Evolutionary conservation across 2,797 vertebrate species (phyloP).

Genomic region (Tapera naevia): DNA sequence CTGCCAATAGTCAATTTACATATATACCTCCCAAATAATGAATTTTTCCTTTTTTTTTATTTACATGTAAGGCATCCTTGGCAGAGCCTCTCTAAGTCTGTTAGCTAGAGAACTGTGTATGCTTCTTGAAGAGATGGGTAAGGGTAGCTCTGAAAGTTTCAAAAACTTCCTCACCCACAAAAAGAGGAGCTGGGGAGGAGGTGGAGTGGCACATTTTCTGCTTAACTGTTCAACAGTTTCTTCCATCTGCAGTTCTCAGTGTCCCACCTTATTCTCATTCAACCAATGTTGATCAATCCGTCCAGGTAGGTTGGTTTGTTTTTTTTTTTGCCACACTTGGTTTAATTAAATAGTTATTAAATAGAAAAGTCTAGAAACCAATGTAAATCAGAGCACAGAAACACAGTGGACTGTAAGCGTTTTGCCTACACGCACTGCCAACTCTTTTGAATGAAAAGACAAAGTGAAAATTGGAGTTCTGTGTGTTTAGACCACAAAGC

Average conservation of each 20-base stretch:
- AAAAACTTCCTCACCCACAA: background rate
- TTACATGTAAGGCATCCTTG: background rate
- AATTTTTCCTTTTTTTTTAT: background rate
- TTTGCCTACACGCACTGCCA: background rate
- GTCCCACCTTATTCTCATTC: background rate
- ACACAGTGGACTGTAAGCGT: rapidly evolving
- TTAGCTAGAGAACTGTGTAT: background rate
- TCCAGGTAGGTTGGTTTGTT: background rate
- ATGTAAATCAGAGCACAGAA: background rate
- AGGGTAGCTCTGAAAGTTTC: background rate
- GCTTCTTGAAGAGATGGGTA: background rate
- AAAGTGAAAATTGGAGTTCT: conserved; percentile 31
- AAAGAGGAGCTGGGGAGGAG: background rate
- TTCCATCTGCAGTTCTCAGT: background rate
- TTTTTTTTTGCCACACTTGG: background rate
- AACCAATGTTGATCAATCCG: background rate
- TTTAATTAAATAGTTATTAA: background rate
- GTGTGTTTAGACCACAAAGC: conserved; percentile 44
- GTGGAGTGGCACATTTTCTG: background rate
- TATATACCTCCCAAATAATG: background rate
- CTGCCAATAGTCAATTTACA: background rate
- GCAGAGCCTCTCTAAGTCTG: background rate
- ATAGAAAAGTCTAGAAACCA: background rate
- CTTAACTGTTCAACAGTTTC: background rate
- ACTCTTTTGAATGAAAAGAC: background rate